Evolutionary conservation across 2,797 vertebrate species (phyloP), one percentile per base, ranked within the genome.

Genomic region (Muscicapa striata): DNA sequence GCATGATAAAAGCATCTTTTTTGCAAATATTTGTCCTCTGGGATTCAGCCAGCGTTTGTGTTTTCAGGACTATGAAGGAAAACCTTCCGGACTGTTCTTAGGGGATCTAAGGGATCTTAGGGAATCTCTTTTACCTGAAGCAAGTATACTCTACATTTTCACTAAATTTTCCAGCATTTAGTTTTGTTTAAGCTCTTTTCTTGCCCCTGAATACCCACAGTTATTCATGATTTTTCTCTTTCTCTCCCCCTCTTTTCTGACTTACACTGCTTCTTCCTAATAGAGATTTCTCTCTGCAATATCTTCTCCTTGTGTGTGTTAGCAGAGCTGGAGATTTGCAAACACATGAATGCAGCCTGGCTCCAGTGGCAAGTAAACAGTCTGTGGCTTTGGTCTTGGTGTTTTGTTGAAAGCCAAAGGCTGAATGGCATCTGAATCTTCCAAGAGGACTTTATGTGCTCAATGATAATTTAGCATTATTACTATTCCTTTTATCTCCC

Each of bases 21-120:
- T 48, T 82, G 83, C 84, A 94, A 96, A 95, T 93, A 90, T 89
- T 95, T 92, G 59, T 69, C 70, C 52, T 69, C 87, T 90, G 88
- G 40, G 19, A 55, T 62, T 79, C 63, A 72, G 66, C 59, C 70
- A 82, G 45, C 13, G 1, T 79, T 78, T 58, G n/a, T 91, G 69
- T 63, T 90, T 90, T 70, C 82, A 74, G 36, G 67, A 63, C 40
- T 76, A 40, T 10, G 4, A 79, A 86, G 18, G n/a, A 74, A 92
- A 89, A 58, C 10, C 30, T 51, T 59, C 34, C 0, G 0, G 23
- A 34, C 40, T 84, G 45, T 76, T 45, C 52, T 36, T 57, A 67
- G 43, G 34, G 63, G 29, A n/a, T 40, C 51, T 57, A 48, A 48
- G 51, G 41, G 38, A 11, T n/a, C n/a, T n/a, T n/a, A n/a, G n/a